Evolutionary conservation across 2,113 vertebrate species (phyloP).

Genomic region (Trogon melanurus): DNA sequence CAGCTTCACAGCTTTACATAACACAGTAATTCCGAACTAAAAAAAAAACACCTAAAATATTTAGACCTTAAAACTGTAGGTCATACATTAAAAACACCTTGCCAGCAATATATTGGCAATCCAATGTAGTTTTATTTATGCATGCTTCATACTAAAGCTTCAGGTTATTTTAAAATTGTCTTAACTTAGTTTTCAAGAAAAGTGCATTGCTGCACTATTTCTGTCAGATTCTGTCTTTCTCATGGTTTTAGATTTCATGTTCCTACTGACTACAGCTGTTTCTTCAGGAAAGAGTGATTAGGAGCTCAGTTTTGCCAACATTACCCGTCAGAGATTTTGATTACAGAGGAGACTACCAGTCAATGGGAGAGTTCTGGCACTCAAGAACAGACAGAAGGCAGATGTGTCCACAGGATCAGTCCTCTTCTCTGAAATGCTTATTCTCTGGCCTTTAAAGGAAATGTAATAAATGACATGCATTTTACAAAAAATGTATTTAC

Average conservation of each 20-base stretch:
- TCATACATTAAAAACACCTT: not conserved
- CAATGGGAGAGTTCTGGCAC: not conserved
- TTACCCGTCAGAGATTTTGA: not conserved
- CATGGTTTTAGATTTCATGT: not conserved
- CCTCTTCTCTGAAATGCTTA: not conserved
- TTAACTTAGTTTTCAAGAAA: not conserved
- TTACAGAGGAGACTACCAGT: not conserved
- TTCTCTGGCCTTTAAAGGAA: not conserved
- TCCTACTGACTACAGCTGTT: not conserved
- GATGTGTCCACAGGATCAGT: not conserved
- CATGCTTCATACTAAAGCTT: not conserved
- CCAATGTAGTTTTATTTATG: not conserved
- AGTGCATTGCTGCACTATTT: not conserved
- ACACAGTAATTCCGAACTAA: not conserved
- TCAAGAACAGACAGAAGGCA: not conserved
- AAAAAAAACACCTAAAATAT: not conserved
- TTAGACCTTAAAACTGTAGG: not conserved
- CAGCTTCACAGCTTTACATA: not conserved
- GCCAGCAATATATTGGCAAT: not conserved
- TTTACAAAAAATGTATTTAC: not conserved
- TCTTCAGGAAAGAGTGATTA: not conserved
- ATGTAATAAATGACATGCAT: not conserved
- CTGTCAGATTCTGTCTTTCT: not conserved
- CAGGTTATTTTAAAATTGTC: not conserved
- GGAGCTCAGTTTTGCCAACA: not conserved